Base-by-base conservation (phyloP, 2,113 vertebrate species). In the Bettongia penicillata region DNA sequence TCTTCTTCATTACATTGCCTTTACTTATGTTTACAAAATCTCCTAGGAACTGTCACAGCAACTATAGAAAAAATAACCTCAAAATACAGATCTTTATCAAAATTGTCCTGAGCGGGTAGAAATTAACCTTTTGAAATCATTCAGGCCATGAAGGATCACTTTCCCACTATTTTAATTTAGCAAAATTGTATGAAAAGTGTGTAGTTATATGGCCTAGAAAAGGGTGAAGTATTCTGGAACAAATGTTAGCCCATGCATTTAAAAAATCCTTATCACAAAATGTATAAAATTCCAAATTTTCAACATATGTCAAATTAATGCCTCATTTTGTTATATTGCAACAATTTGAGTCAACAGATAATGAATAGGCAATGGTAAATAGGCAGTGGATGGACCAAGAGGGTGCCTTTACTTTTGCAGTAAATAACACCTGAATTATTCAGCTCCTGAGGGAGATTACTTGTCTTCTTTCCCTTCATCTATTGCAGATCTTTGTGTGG, bases 21-120 rank as follows among this genome's bases (percentile, higher is more conserved):
- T 93, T 93, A 84, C 84, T 96, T 93, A 53, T 84, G 8, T 96
- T 53, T 90, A 92, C 23, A 37, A 61, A 93, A 95, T 95, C 50
- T 94, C 53, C n/a, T 53, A 31, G 37, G 90, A 94, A 91, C 90
- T 93, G 0, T 95, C 95, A 95, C 16, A 90, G 3, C 93, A 94
- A 94, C 24, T 25, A 3, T 95, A 92, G 57, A 91, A 92, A 93
- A 55, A 96, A 7, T 55, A 68, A 92, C 91, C 95, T 37, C 89
- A 91, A 91, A 22, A 84, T 84, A 43, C 1, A 43, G 16, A 8
- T 43, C 89, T 94, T 26, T 94, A 0, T 92, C 91, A 51, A 43
- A 95, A 49, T n/a, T 43, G 52, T 92, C 90, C 94, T 61, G 49
- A 96, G 92, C 95, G 47, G 48, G 48, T 43, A 84, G 26, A 52